A percentile compares a stretch with the other conserved stretches of the same genome.
phyloP scores from a whole-genome alignment of 2,113 vertebrate species.

The Trematocara nigrifrons region DNA sequence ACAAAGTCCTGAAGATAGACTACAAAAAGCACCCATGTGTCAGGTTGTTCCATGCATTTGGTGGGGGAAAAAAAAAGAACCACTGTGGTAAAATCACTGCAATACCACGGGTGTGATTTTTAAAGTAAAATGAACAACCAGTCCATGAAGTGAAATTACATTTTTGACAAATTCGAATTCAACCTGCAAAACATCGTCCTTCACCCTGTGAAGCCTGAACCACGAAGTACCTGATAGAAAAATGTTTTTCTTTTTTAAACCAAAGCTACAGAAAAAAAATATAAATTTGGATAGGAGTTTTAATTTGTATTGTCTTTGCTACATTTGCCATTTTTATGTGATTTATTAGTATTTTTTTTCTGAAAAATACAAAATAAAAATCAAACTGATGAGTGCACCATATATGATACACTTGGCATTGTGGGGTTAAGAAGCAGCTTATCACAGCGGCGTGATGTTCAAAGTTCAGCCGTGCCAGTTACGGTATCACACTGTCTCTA shows the following conservation, averaged over 20 bases:
- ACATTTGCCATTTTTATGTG: neutral
- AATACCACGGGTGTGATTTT: neutral
- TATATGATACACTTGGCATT: neutral
- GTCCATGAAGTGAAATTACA: neutral
- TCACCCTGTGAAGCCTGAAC: neutral
- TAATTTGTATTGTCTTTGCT: neutral
- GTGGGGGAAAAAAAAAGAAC: rapidly evolving
- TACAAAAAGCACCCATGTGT: neutral
- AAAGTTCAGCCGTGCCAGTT: neutral
- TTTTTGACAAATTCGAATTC: neutral
- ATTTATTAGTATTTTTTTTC: neutral
- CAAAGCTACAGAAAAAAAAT: neutral
- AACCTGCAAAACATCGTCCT: neutral
- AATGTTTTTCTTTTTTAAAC: neutral
- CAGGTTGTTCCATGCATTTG: neutral
- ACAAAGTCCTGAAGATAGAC: neutral
- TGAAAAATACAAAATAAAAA: neutral
- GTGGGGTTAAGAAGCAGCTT: neutral
- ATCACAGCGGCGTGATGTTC: neutral
- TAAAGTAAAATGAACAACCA: neutral
- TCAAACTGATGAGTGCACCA: neutral
- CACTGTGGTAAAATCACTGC: neutral
- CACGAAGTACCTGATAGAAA: neutral
- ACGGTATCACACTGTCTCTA: neutral
- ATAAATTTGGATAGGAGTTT: neutral